These are phyloP conservation scores for Calephelis virginiensis DNA, from an alignment of 1,140 invertebrate species.

Conservation along the genomic window DNA sequence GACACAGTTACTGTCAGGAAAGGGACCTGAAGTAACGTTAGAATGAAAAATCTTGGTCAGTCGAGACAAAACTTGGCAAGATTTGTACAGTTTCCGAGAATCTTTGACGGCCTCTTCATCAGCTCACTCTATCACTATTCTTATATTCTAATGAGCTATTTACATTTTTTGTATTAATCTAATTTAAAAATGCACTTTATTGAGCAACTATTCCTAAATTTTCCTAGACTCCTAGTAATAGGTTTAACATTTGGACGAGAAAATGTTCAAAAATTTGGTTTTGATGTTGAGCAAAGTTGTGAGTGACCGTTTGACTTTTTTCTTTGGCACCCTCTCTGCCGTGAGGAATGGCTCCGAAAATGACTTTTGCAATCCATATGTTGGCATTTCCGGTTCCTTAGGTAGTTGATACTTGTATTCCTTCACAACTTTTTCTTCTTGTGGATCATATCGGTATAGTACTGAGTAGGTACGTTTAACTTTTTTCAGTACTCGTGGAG, in stretches of 20 bases:
- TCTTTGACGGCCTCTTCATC: no score
- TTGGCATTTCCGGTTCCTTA: constrained; percentile 38
- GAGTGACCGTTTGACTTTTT: constrained; percentile 69
- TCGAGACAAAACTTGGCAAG: no score
- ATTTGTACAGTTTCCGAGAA: no score
- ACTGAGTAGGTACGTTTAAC: constrained; percentile 72
- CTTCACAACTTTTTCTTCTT: constrained; percentile 67
- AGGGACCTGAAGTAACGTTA: no score
- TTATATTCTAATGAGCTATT: constrained; percentile 6
- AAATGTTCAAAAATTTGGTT: constrained; percentile 69
- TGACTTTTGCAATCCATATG: constrained; percentile 48
- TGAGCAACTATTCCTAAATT: constrained; percentile 63
- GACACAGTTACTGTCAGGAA: no score
- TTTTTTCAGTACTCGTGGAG: constrained; percentile 51
- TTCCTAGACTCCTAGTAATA: constrained; percentile 20
- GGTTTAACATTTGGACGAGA: constrained; percentile 65
- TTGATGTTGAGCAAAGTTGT: constrained; percentile 69
- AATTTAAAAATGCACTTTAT: constrained; percentile 61
- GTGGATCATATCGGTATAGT: constrained; percentile 67
- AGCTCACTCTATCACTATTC: not conserved
- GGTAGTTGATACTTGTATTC: constrained; percentile 69
- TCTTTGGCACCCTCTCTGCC: constrained; percentile 56
- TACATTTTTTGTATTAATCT: constrained; percentile 18
- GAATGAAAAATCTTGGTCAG: no score
- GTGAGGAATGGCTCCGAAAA: constrained; percentile 64